These are phyloP conservation scores for human DNA, from an alignment of 2,113 vertebrate genomes.

Conservation along the genomic window GRCh38 chrX:102251501-102252000, in stretches of 20 bases:
- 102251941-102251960: neutral
- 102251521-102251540: neutral
- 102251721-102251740: neutral
- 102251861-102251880: neutral
- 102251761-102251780: neutral
- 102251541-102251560: neutral
- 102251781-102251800: neutral
- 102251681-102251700: neutral
- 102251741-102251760: neutral
- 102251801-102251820: neutral
- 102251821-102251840: neutral
- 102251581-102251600: neutral
- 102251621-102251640: neutral
- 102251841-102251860: neutral
- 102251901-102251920: neutral
- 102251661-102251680: neutral
- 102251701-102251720: neutral
- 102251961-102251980: too few species aligned
- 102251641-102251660: neutral
- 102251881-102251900: neutral
- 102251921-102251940: neutral
- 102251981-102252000: too few species aligned
- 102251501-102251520: neutral
- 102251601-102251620: neutral
- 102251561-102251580: neutral